A percentile compares a stretch with the other conserved stretches of the same genome.
phyloP scores from a whole-genome alignment of 2,888 invertebrate species.

The Cephonodes hylas region DNA sequence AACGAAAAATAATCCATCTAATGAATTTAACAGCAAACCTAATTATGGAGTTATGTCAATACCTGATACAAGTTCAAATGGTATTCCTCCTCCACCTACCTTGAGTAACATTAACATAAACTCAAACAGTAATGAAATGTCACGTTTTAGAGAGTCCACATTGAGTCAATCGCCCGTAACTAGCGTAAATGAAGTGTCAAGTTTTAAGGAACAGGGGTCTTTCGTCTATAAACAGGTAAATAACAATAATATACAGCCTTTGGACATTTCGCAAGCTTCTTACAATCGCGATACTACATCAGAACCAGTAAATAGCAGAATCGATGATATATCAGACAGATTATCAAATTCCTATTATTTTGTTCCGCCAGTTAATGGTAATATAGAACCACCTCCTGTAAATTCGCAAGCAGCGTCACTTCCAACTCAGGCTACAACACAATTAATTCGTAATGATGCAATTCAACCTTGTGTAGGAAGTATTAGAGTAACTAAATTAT shows the following conservation, averaged over 20 bases:
- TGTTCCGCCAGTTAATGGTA: not conserved
- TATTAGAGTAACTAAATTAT: not conserved
- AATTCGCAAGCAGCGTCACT: not conserved
- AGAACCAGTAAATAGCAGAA: not conserved
- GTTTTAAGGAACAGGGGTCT: not conserved
- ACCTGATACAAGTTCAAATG: not conserved
- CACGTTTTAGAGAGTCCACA: not conserved
- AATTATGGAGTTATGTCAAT: not conserved
- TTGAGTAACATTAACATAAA: not conserved
- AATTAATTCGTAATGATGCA: not conserved
- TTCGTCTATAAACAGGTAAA: not conserved
- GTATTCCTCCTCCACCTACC: not conserved
- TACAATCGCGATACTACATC: not conserved
- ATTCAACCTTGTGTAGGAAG: not conserved
- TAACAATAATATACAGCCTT: not conserved
- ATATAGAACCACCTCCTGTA: not conserved
- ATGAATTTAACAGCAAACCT: not conserved
- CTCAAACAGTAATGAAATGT: not conserved
- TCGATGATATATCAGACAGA: not conserved
- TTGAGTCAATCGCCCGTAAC: not conserved
- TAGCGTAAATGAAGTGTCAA: not conserved
- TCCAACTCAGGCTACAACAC: not conserved
- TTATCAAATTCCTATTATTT: not conserved
- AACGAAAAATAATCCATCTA: not conserved
- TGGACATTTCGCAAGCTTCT: not conserved